Evolutionary conservation across 2,888 invertebrate species (phyloP).

Genomic region (Melieria crassipennis): DNA sequence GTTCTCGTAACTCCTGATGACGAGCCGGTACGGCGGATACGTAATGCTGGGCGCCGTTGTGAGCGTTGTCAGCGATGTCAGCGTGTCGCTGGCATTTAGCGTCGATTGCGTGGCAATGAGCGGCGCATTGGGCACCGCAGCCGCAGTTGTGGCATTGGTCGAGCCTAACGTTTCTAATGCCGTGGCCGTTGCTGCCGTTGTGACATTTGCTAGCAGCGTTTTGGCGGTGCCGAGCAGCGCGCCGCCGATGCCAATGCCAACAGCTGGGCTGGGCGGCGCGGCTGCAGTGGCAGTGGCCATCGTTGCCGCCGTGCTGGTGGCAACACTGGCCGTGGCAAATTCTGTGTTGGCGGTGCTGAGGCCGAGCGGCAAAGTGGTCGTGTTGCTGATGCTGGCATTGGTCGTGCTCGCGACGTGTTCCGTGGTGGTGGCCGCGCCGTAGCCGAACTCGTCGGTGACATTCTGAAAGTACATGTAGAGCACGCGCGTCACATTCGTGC

Average conservation of each 20-base stretch:
- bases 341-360: constrained; percentile 21
- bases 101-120: constrained; percentile 28
- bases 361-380: background rate
- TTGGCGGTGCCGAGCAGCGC: constrained; percentile 14
- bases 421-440: constrained; percentile 26
- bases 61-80: background rate
- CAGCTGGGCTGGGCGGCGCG: no score
- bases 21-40: constrained; percentile 48
- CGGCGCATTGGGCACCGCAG: constrained; percentile 26
- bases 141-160: constrained; percentile 32
- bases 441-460: constrained; percentile 38
- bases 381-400: constrained; percentile 14
- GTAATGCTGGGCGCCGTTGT: constrained; percentile 43
- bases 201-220: constrained; percentile 27
- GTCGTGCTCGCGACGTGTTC: constrained; percentile 12
- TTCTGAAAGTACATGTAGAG: constrained; percentile 47
- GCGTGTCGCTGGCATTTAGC: constrained; percentile 24
- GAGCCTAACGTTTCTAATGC: constrained; percentile 22
- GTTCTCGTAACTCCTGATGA: constrained; percentile 53
- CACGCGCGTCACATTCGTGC: constrained; percentile 47
- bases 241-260: background rate
- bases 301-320: background rate
- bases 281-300: background rate
- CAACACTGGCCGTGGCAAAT: background rate
- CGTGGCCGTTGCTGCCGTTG: constrained; percentile 30